phyloP scores from a whole-genome alignment of 2,888 invertebrate genomes.

The Terebella lapidaria region DNA sequence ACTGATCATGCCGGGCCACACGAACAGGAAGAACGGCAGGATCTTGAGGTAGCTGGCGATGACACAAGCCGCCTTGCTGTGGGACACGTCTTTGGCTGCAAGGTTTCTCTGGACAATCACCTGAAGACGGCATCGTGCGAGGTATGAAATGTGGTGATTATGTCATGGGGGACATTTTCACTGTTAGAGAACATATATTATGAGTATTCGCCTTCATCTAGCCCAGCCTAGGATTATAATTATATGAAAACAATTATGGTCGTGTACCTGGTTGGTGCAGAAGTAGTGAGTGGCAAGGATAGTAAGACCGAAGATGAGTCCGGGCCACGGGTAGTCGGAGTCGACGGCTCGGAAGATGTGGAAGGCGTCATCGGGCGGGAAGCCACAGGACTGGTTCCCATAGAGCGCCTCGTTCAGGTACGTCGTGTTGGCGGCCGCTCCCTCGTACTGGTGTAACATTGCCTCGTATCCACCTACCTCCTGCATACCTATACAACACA shows the following conservation, averaged over 20 bases:
- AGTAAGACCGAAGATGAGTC: constrained; percentile 24
- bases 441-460: constrained; percentile 50
- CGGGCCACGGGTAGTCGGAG: constrained; percentile 27
- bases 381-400: constrained; percentile 24
- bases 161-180: too few species aligned
- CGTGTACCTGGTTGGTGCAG: constrained; percentile 26
- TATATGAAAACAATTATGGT: too few species aligned
- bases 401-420: constrained; percentile 14
- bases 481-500: constrained; percentile 27
- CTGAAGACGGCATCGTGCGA: too few species aligned
- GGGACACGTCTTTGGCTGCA: constrained; percentile 56
- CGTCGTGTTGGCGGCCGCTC: constrained; percentile 48
- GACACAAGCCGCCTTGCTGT: constrained; percentile 56
- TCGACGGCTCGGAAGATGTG: constrained; percentile 25
- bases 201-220: too few species aligned
- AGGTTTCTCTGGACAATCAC: constrained; percentile 58
- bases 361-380: constrained; percentile 25
- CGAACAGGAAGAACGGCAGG: constrained; percentile 55
- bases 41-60: constrained; percentile 56
- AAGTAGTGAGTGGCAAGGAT: constrained; percentile 23
- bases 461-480: constrained; percentile 56
- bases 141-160: too few species aligned
- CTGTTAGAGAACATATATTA: too few species aligned
- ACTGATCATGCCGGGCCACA: constrained; percentile 57
- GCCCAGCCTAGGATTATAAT: too few species aligned